Percentiles rank a stretch among this genome's conserved stretches.
Conservation (phyloP, 2,113 vertebrate genomes). For the Phasianus colchicus region DNA sequence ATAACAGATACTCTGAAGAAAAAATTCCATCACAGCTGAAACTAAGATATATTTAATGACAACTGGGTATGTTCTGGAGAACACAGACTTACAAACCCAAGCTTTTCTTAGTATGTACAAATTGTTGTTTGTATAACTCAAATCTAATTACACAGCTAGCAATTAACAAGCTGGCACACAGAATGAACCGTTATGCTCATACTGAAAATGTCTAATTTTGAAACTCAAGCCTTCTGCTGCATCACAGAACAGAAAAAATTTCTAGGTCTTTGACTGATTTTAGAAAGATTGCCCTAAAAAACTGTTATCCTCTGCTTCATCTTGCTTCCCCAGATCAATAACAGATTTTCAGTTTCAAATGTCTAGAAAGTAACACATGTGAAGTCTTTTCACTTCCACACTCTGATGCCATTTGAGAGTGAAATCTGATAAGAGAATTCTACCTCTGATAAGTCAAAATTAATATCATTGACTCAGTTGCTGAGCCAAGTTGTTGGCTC, state of each 20-base stretch:
- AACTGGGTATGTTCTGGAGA: not conserved
- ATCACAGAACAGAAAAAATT: not conserved
- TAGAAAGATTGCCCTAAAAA: not conserved
- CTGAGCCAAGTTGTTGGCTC: not conserved
- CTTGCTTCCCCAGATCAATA: not conserved
- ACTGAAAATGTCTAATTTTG: not conserved
- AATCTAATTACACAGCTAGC: not conserved
- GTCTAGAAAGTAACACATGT: not conserved
- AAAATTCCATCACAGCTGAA: too few species aligned
- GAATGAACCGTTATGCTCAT: not conserved
- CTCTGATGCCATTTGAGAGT: not conserved
- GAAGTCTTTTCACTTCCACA: not conserved
- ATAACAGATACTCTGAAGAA: too few species aligned
- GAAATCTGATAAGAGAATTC: not conserved
- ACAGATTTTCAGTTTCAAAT: not conserved
- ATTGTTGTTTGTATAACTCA: not conserved
- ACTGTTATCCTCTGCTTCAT: not conserved
- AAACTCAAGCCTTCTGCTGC: not conserved
- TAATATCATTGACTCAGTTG: not conserved
- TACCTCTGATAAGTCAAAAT: not conserved
- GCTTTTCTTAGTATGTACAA: fast-evolving
- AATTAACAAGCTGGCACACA: not conserved
- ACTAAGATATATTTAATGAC: not conserved
- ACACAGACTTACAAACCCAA: not conserved
- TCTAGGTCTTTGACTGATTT: not conserved